phyloP scores from a whole-genome alignment of 2,113 vertebrate species.

The Arothron firmamentum region DNA sequence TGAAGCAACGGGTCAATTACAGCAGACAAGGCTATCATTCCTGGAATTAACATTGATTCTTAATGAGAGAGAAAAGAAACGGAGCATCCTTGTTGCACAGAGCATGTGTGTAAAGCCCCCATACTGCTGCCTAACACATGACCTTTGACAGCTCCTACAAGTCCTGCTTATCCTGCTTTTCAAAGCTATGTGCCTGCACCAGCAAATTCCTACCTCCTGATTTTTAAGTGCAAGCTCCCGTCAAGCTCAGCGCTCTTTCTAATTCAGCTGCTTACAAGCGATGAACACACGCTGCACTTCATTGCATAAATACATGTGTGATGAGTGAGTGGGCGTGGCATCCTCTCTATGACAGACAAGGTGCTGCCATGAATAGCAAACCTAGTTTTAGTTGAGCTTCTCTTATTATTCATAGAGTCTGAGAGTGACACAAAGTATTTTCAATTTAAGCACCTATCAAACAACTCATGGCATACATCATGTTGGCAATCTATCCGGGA shows the following conservation, averaged over 20 bases:
- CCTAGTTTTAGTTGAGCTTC: slow-evolving; percentile 11
- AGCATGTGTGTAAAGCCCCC: slow-evolving; percentile 24
- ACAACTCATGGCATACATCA: slow-evolving; percentile 22
- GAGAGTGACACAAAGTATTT: slow-evolving; percentile 15
- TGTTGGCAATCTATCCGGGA: slow-evolving; percentile 8
- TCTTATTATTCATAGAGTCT: slow-evolving; percentile 34
- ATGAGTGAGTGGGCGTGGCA: background rate
- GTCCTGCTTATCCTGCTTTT: slow-evolving; percentile 7
- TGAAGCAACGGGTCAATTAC: slow-evolving; percentile 63
- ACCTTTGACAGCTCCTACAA: slow-evolving; percentile 30
- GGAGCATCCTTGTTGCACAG: slow-evolving; percentile 33
- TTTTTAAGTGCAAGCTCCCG: background rate
- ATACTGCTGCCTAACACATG: slow-evolving; percentile 39
- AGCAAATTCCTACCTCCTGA: no score
- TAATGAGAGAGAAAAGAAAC: slow-evolving; percentile 56
- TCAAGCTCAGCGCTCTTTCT: background rate
- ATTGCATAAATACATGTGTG: background rate
- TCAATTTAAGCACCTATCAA: slow-evolving; percentile 23
- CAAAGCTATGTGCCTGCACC: background rate
- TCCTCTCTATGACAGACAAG: background rate
- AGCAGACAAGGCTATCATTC: slow-evolving; percentile 52
- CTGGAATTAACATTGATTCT: slow-evolving; percentile 48
- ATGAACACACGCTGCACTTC: background rate
- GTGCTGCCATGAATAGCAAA: slow-evolving; percentile 1
- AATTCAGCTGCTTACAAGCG: background rate